Conservation (phyloP, 2,888 invertebrate genomes). For the Notocelia uddmanniana region DNA sequence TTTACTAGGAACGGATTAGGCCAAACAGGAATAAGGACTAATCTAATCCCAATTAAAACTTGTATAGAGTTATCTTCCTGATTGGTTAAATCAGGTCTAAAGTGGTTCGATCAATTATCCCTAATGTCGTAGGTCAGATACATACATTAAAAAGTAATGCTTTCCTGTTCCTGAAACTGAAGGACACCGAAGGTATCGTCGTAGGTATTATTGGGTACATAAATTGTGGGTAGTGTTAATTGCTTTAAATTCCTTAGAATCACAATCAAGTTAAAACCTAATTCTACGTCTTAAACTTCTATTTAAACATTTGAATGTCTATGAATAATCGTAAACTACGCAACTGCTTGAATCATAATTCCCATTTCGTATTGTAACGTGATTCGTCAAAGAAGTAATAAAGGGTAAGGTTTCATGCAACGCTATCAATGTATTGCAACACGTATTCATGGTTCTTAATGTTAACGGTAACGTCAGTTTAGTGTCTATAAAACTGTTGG, state of each 20-base stretch:
- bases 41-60: too few species aligned
- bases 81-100: background rate
- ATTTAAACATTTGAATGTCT: background rate
- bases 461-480: constrained; percentile 22
- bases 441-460: constrained; percentile 15
- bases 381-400: constrained; percentile 37
- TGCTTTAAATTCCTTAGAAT: background rate
- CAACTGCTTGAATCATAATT: constrained; percentile 2
- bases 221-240: background rate
- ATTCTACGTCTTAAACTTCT: too few species aligned
- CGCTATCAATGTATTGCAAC: constrained; percentile 29
- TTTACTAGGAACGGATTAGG: too few species aligned
- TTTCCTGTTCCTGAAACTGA: too few species aligned
- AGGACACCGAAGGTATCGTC: background rate
- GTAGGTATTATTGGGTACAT: background rate
- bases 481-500: constrained; percentile 28
- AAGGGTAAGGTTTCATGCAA: constrained; percentile 26
- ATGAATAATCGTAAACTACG: background rate
- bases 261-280: background rate
- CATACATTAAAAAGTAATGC: too few species aligned
- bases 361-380: constrained; percentile 25
- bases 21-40: too few species aligned
- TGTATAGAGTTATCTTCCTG: too few species aligned
- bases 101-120: background rate
- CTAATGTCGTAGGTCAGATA: too few species aligned